phyloP scores from a whole-genome alignment of 2,797 vertebrate species.

The Mycteria americana region DNA sequence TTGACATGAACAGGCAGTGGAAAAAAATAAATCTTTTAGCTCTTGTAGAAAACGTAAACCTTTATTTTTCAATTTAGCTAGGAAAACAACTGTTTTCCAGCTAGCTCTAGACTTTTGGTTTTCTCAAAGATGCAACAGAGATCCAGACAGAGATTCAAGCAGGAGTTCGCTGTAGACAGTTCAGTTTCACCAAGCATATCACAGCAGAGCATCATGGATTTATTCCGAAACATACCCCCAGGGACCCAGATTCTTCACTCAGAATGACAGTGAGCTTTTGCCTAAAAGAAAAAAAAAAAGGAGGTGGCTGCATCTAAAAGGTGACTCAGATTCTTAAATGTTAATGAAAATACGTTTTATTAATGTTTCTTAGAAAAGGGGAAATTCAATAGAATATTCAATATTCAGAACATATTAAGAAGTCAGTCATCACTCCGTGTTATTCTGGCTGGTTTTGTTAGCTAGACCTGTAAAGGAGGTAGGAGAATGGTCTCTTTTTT shows the following conservation, averaged over 20 bases:
- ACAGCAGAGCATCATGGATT: background rate
- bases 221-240: background rate
- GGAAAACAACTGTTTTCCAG: background rate
- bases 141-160: background rate
- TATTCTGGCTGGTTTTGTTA: background rate
- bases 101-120: background rate
- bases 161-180: background rate
- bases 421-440: background rate
- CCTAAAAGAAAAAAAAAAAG: background rate
- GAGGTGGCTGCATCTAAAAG: background rate
- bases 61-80: background rate
- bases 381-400: background rate
- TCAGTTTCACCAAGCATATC: background rate
- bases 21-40: background rate
- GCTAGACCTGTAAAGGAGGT: background rate
- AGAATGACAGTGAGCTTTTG: background rate
- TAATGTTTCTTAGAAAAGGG: background rate
- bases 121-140: conserved; percentile 5
- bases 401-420: background rate
- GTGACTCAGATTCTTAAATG: background rate
- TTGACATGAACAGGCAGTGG: background rate
- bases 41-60: background rate
- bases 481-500: background rate
- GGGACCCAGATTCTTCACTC: background rate
- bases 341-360: background rate